Evolutionary conservation across 1,140 invertebrate species (phyloP).

Genomic region (Ridgeia piscesae): DNA sequence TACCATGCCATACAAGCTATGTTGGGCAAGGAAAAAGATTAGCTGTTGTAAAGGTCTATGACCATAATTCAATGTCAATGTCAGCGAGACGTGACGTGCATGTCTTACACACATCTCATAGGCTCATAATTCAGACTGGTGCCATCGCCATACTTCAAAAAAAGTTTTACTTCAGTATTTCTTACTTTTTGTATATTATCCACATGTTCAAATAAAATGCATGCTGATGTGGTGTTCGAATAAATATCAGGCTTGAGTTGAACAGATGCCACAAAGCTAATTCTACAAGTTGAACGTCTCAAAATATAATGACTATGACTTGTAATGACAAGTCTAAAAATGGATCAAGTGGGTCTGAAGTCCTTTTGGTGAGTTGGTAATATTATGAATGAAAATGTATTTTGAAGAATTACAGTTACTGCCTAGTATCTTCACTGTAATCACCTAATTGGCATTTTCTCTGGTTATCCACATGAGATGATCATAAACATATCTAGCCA

Average conservation of each 20-base stretch:
- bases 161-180: background rate
- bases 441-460: no score
- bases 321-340: no score
- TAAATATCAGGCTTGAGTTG: background rate
- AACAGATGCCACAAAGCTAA: background rate
- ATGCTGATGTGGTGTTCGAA: background rate
- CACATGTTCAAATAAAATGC: background rate
- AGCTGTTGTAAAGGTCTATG: background rate
- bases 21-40: background rate
- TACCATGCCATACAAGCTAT: no score
- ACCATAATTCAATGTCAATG: background rate
- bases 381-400: no score
- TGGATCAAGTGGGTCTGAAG: no score
- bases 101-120: background rate
- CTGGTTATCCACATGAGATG: no score
- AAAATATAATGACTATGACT: no score
- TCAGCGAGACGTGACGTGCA: background rate
- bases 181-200: background rate
- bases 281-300: background rate
- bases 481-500: no score
- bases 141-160: background rate
- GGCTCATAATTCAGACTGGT: background rate
- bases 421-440: no score
- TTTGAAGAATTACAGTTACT: no score
- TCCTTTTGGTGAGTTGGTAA: no score